Evolutionary conservation across 92 coral and sea anemone genomes (phyloP).

Genomic region (Palythoa grandiflora): DNA sequence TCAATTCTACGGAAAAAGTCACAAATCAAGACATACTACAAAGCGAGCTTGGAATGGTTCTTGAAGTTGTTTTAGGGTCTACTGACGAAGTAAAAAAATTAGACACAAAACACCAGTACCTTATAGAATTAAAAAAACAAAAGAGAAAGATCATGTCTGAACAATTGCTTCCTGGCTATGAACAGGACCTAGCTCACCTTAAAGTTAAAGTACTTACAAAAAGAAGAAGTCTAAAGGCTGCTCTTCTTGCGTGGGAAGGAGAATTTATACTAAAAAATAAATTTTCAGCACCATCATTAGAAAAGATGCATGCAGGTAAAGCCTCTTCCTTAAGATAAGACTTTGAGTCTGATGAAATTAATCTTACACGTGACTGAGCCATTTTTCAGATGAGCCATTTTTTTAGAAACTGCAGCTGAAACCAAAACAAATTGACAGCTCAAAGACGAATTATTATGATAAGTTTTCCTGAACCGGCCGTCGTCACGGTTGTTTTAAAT

Average conservation of each 20-base stretch:
- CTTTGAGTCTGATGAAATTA: conserved; percentile 7
- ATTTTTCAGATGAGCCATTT: too few species aligned
- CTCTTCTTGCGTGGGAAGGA: conserved; percentile 47
- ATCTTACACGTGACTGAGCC: too few species aligned
- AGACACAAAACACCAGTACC: conserved; percentile 37
- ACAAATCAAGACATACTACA: conserved; percentile 35
- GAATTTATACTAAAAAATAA: conserved; percentile 38
- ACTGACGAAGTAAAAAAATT: conserved; percentile 49
- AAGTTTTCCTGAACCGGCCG: too few species aligned
- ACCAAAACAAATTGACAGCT: too few species aligned
- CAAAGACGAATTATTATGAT: too few species aligned
- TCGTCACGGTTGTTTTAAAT: too few species aligned
- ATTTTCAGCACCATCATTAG: conserved; percentile 33
- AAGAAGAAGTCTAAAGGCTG: conserved; percentile 20
- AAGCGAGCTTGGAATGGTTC: conserved; percentile 61
- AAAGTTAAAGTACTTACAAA: conserved; percentile 42
- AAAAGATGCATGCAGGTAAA: conserved; percentile 39
- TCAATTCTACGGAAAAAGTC: background rate
- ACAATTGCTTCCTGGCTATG: conserved; percentile 18
- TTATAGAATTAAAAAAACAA: conserved; percentile 3
- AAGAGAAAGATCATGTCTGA: conserved; percentile 18
- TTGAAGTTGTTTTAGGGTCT: conserved; percentile 57
- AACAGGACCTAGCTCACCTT: conserved; percentile 32
- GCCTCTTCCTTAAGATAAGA: conserved; percentile 30
- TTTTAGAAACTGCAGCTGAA: too few species aligned